phyloP scores from a whole-genome alignment of 2,888 invertebrate genomes.

The Lycia hirtaria region DNA sequence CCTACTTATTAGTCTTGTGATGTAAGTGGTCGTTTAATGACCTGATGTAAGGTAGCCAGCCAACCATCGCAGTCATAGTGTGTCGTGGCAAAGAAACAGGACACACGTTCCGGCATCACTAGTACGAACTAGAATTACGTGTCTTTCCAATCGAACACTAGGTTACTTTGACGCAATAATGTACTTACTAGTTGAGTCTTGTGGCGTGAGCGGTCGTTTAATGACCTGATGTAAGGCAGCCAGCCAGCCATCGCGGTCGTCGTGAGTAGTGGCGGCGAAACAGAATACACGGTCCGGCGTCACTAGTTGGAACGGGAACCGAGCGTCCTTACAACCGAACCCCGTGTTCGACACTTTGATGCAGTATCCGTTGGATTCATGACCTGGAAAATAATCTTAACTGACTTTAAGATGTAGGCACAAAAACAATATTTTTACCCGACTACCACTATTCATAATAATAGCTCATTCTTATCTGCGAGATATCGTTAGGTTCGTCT shows the following conservation, averaged over 20 bases:
- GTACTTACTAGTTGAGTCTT: conserved; percentile 90
- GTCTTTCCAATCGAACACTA: conserved; percentile 87
- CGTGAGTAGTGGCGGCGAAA: conserved; percentile 90
- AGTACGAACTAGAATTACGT: conserved; percentile 93
- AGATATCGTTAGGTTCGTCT: too few relatives aligned
- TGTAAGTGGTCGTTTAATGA: conserved; percentile 90
- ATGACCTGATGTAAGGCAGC: conserved; percentile 90
- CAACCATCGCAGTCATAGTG: conserved; percentile 92
- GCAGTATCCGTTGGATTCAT: conserved; percentile 90
- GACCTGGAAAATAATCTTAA: conserved; percentile 76
- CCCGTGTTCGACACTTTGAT: conserved; percentile 86
- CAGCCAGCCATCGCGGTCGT: conserved; percentile 93
- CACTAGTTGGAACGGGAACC: conserved; percentile 92
- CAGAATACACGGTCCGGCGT: conserved; percentile 92
- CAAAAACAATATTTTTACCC: too few relatives aligned
- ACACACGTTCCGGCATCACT: conserved; percentile 91
- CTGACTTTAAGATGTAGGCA: too few relatives aligned
- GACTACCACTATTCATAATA: too few relatives aligned
- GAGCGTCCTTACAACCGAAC: conserved; percentile 89
- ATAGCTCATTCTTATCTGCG: too few relatives aligned
- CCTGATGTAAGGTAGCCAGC: conserved; percentile 91
- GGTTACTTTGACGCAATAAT: conserved; percentile 89
- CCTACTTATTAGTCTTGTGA: conserved; percentile 93
- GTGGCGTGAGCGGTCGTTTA: conserved; percentile 90
- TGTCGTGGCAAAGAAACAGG: conserved; percentile 90